phyloP scores from a whole-genome alignment of 2,113 vertebrate genomes.

The Chaetura pelagica region DNA sequence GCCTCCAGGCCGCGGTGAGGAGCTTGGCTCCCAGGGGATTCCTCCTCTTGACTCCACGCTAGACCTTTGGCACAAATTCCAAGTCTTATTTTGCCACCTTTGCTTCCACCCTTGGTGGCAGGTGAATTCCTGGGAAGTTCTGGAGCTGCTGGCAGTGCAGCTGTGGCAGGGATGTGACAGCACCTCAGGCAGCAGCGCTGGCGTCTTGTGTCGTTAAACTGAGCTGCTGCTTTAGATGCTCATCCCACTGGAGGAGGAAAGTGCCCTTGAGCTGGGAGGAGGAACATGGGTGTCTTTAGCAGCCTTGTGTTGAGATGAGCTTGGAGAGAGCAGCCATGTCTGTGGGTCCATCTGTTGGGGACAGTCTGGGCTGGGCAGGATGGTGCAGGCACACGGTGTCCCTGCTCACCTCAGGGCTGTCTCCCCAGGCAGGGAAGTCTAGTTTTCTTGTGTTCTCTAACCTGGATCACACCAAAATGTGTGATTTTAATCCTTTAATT shows the following conservation, averaged over 20 bases:
- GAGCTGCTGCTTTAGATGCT: not conserved
- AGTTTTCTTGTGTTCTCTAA: not conserved
- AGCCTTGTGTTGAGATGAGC: not conserved
- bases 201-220: fast-evolving
- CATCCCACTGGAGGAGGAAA: not conserved
- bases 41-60: not conserved
- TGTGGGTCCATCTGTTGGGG: not conserved
- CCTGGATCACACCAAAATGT: not conserved
- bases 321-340: not conserved
- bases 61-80: not conserved
- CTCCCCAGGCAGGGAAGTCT: not conserved
- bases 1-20: fast-evolving
- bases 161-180: not conserved
- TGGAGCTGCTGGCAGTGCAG: not conserved
- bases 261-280: not conserved
- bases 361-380: not conserved
- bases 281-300: not conserved
- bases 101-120: not conserved
- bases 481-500: not conserved
- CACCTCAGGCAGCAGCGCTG: not conserved
- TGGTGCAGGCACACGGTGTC: fast-evolving
- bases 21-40: not conserved
- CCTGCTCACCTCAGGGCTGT: not conserved
- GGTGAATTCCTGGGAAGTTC: not conserved
- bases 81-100: not conserved